phyloP scores from a whole-genome alignment of 2,888 invertebrate species.

The Antheraea yamamai region DNA sequence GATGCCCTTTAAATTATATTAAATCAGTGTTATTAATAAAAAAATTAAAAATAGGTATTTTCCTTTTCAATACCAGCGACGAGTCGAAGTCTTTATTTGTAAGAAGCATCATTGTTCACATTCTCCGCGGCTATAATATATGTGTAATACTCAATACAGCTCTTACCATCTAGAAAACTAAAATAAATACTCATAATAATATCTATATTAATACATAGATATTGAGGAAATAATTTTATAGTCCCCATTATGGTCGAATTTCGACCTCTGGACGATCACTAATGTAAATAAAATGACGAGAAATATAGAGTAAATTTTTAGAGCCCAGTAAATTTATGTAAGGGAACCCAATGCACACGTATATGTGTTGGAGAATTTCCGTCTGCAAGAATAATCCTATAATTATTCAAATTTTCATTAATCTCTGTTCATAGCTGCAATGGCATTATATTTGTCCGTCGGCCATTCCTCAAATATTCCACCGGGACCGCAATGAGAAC shows the following conservation, averaged over 20 bases:
- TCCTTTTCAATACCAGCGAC: too few relatives aligned
- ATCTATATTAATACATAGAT: neutral
- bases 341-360: neutral
- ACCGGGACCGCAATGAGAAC: slow-evolving; percentile 21
- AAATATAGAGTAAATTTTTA: neutral
- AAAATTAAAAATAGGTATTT: too few relatives aligned
- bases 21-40: too few relatives aligned
- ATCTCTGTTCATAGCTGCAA: neutral
- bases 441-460: slow-evolving; percentile 28
- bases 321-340: neutral
- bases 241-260: too few relatives aligned
- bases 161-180: too few relatives aligned
- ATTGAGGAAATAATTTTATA: neutral
- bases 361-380: neutral
- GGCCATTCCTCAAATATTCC: slow-evolving; percentile 22
- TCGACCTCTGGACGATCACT: neutral
- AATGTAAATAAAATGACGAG: neutral
- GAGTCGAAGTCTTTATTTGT: too few relatives aligned
- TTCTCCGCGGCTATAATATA: too few relatives aligned
- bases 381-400: neutral
- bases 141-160: too few relatives aligned
- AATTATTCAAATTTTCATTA: neutral
- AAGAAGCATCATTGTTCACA: too few relatives aligned
- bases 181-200: too few relatives aligned
- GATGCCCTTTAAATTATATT: too few relatives aligned